Evolutionary conservation across 2,797 vertebrate genomes (phyloP), one percentile per base, ranked within the genome.

Genomic region (Poecilia velifera): DNA sequence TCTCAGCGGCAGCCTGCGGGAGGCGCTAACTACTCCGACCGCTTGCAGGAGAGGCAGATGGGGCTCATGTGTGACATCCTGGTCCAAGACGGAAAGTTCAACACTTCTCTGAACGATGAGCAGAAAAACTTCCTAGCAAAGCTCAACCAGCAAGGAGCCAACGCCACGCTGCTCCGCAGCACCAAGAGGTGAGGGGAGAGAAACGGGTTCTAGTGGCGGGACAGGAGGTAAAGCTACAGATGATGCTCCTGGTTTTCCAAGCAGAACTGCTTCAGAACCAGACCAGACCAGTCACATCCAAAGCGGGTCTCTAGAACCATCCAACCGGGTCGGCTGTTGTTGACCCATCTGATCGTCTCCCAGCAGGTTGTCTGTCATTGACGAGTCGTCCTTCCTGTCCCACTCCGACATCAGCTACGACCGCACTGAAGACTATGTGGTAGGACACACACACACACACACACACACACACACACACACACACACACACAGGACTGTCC

Each of bases 361-460:
- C 55, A n/a, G 20, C 88, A 96, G 96, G 76, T 81, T 96, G 82
- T 91, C 92, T 0, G 92, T 94, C 31, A 96, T 94, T 0, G 93
- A 94, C 0, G 93, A 94, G 76, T 94, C 93, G 0, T 96, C 96
- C 0, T 96, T 96, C 87, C 84, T 95, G 84, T 96, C 95, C 45
- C 95, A 95, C 87, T 96, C 96, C 0, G 95, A 96, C 78, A 96
- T 96, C 90, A 96, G 96, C 92, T 96, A 96, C 55, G 96, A 96
- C 71, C 88, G 95, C 59, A 96, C 96, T 0, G 95, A 96, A 0
- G 95, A 96, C 7, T 95, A 96, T 6, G 49, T 96, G 95, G 96
- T 96, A 84, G 18, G 84, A 76, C 0, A 6, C 7, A 31, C 28
- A 20, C 41, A 22, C 49, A 51, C 49, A 46, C 45, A 20, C 47